Conservation (phyloP, 2,797 vertebrate genomes). For the Stomatorhinus walkeri region DNA sequence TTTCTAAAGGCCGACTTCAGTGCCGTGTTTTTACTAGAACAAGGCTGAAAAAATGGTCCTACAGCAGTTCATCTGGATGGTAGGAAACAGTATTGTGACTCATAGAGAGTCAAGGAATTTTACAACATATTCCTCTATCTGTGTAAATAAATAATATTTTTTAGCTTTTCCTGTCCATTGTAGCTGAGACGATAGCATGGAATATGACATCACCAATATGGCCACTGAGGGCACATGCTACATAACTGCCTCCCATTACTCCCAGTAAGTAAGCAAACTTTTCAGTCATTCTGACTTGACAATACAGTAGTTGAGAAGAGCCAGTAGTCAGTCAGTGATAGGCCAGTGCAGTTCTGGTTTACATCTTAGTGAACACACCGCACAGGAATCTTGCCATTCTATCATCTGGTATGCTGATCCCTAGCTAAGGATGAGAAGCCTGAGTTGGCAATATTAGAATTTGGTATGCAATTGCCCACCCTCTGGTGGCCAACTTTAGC, state of each 20-base stretch:
- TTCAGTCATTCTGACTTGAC: slow-evolving; percentile 2
- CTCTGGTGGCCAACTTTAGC: slow-evolving; percentile 14
- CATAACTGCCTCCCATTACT: neutral
- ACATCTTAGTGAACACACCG: neutral
- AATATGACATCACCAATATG: neutral
- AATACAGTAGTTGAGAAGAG: neutral
- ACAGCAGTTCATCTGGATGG: neutral
- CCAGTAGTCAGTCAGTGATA: neutral
- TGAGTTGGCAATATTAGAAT: neutral
- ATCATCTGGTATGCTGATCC: neutral
- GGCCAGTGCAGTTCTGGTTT: neutral
- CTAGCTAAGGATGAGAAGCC: neutral
- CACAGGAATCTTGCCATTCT: neutral
- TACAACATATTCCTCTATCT: neutral
- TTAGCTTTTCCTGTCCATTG: neutral
- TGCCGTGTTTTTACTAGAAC: neutral
- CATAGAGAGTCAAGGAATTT: neutral
- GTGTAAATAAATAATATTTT: neutral
- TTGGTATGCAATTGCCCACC: neutral
- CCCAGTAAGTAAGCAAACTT: neutral
- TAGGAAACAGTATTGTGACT: neutral
- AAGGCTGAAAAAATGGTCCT: neutral
- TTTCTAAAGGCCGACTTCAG: neutral
- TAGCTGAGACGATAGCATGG: neutral
- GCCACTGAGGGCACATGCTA: neutral